A percentile compares a stretch with the other conserved stretches of the same genome.
Conservation (phyloP, 2,113 vertebrate species). For the Xiphorhynchus elegans region DNA sequence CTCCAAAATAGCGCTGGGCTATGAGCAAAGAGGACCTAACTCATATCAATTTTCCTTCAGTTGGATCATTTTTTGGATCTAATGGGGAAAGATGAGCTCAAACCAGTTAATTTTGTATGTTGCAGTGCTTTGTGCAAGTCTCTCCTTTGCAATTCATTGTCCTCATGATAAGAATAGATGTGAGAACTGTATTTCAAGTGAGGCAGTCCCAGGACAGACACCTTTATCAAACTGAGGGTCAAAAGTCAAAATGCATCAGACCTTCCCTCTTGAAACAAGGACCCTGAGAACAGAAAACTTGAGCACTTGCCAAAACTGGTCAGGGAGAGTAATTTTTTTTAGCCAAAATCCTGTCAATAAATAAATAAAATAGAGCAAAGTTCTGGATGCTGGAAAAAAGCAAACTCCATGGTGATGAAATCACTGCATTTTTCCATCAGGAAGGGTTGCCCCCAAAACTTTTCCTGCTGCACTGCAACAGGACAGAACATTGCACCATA, state of each 20-base stretch:
- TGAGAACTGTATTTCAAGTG: background rate
- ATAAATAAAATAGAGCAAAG: background rate
- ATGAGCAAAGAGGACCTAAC: background rate
- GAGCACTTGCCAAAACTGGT: background rate
- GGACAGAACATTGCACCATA: fast-evolving
- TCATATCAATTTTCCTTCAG: background rate
- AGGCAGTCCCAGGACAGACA: background rate
- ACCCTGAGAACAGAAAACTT: background rate
- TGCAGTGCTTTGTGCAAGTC: background rate
- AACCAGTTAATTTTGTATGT: background rate
- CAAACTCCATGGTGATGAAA: background rate
- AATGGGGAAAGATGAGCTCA: background rate
- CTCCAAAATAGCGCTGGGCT: background rate
- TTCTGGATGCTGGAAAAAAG: background rate
- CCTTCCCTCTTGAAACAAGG: background rate
- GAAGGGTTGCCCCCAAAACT: background rate
- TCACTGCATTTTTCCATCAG: background rate
- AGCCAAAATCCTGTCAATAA: background rate
- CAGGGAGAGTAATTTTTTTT: background rate
- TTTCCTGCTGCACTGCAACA: background rate
- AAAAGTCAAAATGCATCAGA: background rate
- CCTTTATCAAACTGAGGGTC: background rate
- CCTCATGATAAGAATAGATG: background rate
- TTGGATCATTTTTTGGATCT: background rate
- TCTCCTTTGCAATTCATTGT: background rate